These are phyloP conservation scores for Austrofundulus limnaeus DNA, from an alignment of 2,113 vertebrate species.

Conservation along the genomic window DNA sequence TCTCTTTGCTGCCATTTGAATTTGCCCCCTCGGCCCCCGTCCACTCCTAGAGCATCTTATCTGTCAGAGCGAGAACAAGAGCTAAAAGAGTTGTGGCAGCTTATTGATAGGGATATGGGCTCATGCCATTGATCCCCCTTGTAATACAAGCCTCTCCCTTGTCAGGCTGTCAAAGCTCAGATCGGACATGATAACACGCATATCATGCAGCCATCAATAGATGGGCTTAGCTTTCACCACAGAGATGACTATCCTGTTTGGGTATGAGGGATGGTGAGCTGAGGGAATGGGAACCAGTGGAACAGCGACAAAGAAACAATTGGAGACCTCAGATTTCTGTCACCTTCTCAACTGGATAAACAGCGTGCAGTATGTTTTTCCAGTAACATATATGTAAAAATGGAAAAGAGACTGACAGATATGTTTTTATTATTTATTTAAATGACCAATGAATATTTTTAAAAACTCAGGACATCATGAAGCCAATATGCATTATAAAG, in stretches of 20 bases:
- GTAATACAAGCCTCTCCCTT: conserved; percentile 78
- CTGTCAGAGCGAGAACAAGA: conserved; percentile 47
- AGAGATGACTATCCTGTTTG: conserved; percentile 67
- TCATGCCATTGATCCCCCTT: conserved; percentile 70
- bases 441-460: too few species aligned
- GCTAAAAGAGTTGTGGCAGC: conserved; percentile 64
- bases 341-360: conserved; percentile 26
- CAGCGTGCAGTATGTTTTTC: not conserved
- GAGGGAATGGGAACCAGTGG: conserved; percentile 13
- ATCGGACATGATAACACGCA: conserved; percentile 72
- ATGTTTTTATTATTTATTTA: too few species aligned
- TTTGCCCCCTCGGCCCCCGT: not conserved
- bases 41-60: conserved; percentile 47
- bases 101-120: conserved; percentile 73
- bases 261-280: conserved; percentile 23
- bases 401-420: too few species aligned
- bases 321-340: conserved; percentile 43
- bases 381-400: conserved; percentile 2
- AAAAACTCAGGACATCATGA: too few species aligned
- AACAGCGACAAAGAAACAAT: conserved; percentile 27
- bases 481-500: too few species aligned
- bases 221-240: conserved; percentile 54
- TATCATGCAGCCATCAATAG: conserved; percentile 62
- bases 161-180: conserved; percentile 76
- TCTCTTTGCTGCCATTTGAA: not conserved